Evolutionary conservation across 1,140 invertebrate species (phyloP).

Genomic region (Chironomus tepperi): DNA sequence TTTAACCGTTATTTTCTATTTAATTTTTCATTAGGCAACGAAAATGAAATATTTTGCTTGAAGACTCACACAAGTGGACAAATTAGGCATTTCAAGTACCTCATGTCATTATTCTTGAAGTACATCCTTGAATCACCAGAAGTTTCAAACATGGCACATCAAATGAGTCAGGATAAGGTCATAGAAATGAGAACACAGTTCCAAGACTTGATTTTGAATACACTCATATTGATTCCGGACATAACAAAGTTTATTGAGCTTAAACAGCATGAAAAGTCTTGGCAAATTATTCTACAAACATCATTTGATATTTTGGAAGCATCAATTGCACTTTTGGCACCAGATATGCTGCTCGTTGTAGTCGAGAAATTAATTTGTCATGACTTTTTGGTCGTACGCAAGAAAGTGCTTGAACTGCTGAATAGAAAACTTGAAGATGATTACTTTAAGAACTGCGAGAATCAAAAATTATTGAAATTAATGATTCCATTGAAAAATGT

Average conservation of each 20-base stretch:
- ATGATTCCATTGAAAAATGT: constrained; percentile 53
- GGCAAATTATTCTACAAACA: constrained; percentile 67
- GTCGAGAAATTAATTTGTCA: constrained; percentile 61
- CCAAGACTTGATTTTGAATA: constrained; percentile 56
- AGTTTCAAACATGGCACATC: constrained; percentile 57
- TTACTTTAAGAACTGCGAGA: constrained; percentile 46
- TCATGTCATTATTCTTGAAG: constrained; percentile 59
- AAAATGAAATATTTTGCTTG: constrained; percentile 57
- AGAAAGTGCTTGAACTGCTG: constrained; percentile 74
- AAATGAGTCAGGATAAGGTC: constrained; percentile 40
- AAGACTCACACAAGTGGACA: constrained; percentile 57
- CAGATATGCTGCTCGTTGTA: constrained; percentile 66
- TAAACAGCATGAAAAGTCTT: constrained; percentile 58
- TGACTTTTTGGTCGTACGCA: constrained; percentile 55
- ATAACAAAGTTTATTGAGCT: constrained; percentile 45
- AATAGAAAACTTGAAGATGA: constrained; percentile 65
- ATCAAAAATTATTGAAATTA: constrained; percentile 46
- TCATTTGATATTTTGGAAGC: constrained; percentile 68
- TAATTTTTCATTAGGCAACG: constrained; percentile 20
- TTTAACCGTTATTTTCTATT: too few relatives aligned
- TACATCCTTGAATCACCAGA: constrained; percentile 53
- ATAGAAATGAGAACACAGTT: constrained; percentile 49
- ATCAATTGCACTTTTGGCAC: constrained; percentile 67
- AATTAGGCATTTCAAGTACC: constrained; percentile 72
- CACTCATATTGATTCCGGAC: constrained; percentile 55